Conservation (phyloP, 23 tunicate genomes). For the Ciona savignyi region DNA sequence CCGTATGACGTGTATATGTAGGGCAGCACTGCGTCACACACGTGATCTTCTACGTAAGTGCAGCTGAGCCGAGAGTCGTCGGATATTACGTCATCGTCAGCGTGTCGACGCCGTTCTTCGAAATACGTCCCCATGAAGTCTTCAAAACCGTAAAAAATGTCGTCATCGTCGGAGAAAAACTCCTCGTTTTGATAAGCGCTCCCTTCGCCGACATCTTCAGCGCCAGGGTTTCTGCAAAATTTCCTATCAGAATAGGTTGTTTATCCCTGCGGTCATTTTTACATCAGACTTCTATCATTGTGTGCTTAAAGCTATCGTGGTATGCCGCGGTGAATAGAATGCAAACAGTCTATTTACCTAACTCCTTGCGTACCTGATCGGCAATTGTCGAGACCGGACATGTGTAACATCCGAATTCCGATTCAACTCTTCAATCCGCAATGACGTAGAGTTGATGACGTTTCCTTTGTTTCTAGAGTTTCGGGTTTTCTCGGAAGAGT, state of each 20-base stretch:
- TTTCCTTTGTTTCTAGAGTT: too few relatives aligned
- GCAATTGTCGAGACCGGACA: too few relatives aligned
- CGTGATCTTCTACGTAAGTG: constrained; percentile 4
- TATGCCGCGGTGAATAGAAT: too few relatives aligned
- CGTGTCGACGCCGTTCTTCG: not conserved
- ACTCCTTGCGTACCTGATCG: too few relatives aligned
- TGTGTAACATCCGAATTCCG: not conserved
- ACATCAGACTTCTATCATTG: too few relatives aligned
- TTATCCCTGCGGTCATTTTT: too few relatives aligned
- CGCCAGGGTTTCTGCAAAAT: not conserved
- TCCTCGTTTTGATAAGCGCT: constrained; percentile 5
- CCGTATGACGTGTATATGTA: constrained; percentile 4
- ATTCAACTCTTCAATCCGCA: not conserved
- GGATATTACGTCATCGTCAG: not conserved
- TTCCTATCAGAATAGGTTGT: too few relatives aligned
- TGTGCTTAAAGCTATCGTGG: too few relatives aligned
- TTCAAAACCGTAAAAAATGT: not conserved
- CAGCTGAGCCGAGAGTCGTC: not conserved
- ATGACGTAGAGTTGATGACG: not conserved
- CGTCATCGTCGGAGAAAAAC: constrained; percentile 7
- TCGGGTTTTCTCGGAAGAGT: too few relatives aligned
- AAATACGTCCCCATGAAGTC: not conserved
- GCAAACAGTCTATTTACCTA: too few relatives aligned
- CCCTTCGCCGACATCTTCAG: not conserved
- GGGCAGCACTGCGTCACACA: constrained; percentile 36